Base-by-base conservation (phyloP, 2,113 vertebrate genomes). In the Telmatochromis brichardi region DNA sequence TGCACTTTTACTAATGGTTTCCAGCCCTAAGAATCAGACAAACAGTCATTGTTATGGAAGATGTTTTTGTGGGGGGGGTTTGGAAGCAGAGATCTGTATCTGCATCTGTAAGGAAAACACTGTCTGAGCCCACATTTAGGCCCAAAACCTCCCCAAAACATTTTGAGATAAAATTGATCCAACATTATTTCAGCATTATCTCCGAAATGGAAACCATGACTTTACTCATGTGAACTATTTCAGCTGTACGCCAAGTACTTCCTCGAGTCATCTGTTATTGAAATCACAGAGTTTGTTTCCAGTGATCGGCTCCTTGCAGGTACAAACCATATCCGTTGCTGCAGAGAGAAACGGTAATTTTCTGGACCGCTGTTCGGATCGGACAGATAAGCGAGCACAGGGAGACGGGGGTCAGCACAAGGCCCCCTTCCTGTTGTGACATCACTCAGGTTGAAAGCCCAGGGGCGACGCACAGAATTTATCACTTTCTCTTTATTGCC, bases 401-500 rank as follows among this genome's bases (percentile, higher is more conserved):
- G 19, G 51, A 45, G 50, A 28, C 23, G 14, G 10, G 10, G 33
- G n/a, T 35, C 26, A 2, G 23, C 53, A 13, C 53, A 10, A 21
- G 60, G 51, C 84, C 63, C 40, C 42, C 79, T 82, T 11, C 26
- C 85, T 35, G 78, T 80, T 42, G 37, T 88, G 89, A 93, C 92
- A 91, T 92, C 87, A 91, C 47, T 80, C 42, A 40, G 7, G 10
- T 65, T 78, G 12, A 45, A n/a, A 82, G 91, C 85, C 84, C 7
- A 17, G 0, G 80, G 54, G 88, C 26, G 28, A 58, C 7, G 2
- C 63, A 15, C 55, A 82, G 11, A 47, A 87, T 95, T 87, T 84
- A 95, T 90, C 80, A 85, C 93, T 94, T 95, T 94, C 84, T 85
- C 60, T 92, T 91, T 85, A 90, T 78, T 28, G 80, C 78, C 73